These are phyloP conservation scores for Stigmatopora argus DNA, from an alignment of 2,113 vertebrate genomes.

Conservation along the genomic window DNA sequence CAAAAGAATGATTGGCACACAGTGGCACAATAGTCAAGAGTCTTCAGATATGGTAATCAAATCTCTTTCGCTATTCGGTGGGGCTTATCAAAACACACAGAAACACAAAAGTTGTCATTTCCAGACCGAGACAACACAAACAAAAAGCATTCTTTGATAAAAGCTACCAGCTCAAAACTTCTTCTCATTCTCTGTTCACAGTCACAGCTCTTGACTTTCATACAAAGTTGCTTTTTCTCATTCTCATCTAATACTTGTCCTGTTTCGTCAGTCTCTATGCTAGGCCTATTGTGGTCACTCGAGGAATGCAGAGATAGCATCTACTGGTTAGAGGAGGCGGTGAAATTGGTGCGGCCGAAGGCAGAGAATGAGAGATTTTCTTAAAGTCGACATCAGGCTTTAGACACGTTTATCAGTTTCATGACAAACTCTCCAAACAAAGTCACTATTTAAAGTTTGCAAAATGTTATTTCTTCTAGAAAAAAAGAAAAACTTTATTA, in stretches of 20 bases:
- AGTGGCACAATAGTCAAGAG: constrained; percentile 28
- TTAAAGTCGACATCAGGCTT: constrained; percentile 23
- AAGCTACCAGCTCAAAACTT: constrained; percentile 51
- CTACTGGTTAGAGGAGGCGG: constrained; percentile 44
- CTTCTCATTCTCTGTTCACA: constrained; percentile 37
- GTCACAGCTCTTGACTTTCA: constrained; percentile 32
- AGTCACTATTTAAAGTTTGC: constrained; percentile 22
- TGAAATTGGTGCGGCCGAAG: constrained; percentile 11
- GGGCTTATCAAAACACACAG: constrained; percentile 42
- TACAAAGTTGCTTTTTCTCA: constrained; percentile 39
- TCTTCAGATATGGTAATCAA: constrained; percentile 60
- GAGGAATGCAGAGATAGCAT: constrained; percentile 52
- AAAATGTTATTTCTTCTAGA: background rate
- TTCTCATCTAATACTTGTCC: constrained; percentile 44
- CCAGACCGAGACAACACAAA: constrained; percentile 44
- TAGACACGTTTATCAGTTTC: background rate
- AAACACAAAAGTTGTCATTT: constrained; percentile 30
- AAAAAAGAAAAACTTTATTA: background rate
- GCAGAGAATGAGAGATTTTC: constrained; percentile 27
- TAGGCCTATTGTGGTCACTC: constrained; percentile 48
- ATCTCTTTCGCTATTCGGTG: constrained; percentile 31
- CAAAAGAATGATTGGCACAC: constrained; percentile 37
- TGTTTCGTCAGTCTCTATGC: constrained; percentile 56
- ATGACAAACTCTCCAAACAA: constrained; percentile 17
- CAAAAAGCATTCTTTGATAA: constrained; percentile 52